Conservation (phyloP, 2,888 invertebrate species). For the Oeneis ivallda region DNA sequence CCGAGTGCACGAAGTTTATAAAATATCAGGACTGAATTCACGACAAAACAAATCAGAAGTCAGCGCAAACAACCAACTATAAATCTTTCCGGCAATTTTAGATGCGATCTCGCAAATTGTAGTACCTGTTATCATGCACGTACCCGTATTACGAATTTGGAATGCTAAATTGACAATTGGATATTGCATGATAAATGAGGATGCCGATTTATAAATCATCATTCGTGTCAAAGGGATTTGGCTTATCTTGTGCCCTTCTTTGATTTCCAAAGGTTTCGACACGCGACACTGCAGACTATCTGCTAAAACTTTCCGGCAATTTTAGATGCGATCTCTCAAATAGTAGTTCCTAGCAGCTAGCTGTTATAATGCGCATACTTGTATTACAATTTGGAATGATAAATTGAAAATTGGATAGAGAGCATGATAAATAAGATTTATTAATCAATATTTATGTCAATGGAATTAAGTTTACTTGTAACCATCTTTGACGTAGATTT, state of each 20-base stretch:
- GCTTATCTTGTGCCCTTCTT: background rate
- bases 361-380: too few species aligned
- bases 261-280: background rate
- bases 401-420: too few species aligned
- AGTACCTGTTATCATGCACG: slow-evolving; percentile 48
- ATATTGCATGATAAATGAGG: slow-evolving; percentile 6
- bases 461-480: too few species aligned
- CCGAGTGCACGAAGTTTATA: slow-evolving; percentile 39
- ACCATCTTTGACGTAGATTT: too few species aligned
- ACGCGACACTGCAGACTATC: too few species aligned
- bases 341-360: too few species aligned
- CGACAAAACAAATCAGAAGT: slow-evolving; percentile 70
- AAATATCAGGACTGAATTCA: slow-evolving; percentile 52
- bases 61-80: slow-evolving; percentile 64
- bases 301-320: too few species aligned
- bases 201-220: slow-evolving; percentile 6
- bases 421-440: too few species aligned
- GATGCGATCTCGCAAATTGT: slow-evolving; percentile 66
- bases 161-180: slow-evolving; percentile 39
- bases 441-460: too few species aligned
- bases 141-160: slow-evolving; percentile 34
- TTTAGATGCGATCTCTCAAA: too few species aligned
- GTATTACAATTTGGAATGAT: too few species aligned
- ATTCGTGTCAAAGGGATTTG: background rate
- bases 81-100: slow-evolving; percentile 70